phyloP scores from a whole-genome alignment of 2,797 vertebrate species.

The Propithecus deckenii region DNA sequence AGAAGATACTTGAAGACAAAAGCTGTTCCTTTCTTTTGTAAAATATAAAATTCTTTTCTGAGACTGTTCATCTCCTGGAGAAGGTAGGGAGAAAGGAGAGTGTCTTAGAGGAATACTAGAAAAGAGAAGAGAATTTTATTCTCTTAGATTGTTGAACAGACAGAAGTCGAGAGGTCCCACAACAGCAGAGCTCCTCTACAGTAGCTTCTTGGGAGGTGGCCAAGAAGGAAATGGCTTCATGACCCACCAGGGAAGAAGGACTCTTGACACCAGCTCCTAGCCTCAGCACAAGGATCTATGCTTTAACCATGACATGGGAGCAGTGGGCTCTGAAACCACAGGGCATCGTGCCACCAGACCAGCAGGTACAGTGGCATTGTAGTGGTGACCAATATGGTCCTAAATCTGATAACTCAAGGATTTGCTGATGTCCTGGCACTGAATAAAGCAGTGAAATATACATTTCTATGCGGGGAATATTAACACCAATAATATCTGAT shows the following conservation, averaged over 20 bases:
- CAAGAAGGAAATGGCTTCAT: background rate
- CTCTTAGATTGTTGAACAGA: background rate
- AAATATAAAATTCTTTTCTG: slow-evolving; percentile 15
- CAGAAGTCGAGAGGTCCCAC: background rate
- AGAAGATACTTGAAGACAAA: slow-evolving; percentile 10
- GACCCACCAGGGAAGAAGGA: background rate
- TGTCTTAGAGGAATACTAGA: background rate
- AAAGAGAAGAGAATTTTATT: background rate
- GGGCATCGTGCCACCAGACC: background rate
- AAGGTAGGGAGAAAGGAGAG: background rate
- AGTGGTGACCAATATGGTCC: background rate
- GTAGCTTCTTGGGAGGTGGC: background rate
- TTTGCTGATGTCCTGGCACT: background rate
- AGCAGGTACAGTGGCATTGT: background rate
- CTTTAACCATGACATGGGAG: background rate
- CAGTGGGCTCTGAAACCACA: background rate
- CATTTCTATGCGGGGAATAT: background rate
- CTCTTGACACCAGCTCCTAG: background rate
- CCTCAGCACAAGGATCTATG: background rate
- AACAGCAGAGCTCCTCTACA: background rate
- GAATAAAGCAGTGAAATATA: background rate
- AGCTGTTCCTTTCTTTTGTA: background rate
- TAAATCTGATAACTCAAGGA: background rate
- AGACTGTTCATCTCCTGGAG: background rate
- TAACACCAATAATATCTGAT: background rate